phyloP scores from a whole-genome alignment of 2,797 vertebrate genomes.

The Huso huso region DNA sequence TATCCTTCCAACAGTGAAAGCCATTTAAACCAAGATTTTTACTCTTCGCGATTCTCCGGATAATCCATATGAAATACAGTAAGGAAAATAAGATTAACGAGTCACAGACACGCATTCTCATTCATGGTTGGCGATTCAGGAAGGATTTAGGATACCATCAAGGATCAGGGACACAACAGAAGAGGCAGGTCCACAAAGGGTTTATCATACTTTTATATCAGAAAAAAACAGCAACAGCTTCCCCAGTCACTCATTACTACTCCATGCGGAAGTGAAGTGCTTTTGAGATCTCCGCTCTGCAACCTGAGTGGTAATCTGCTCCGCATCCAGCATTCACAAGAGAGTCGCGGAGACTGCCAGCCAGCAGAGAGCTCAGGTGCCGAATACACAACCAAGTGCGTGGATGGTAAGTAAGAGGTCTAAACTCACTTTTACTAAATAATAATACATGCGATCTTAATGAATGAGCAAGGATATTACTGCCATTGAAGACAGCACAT shows the following conservation, averaged over 20 bases:
- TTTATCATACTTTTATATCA: not conserved
- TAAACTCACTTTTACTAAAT: too few relatives aligned
- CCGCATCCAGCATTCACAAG: too few relatives aligned
- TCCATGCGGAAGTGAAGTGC: conserved; percentile 11
- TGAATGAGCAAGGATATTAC: too few relatives aligned
- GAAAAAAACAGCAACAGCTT: not conserved
- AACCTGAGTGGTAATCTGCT: conserved; percentile 7
- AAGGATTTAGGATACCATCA: not conserved
- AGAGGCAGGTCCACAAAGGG: not conserved
- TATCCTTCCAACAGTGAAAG: not conserved
- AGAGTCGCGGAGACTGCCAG: too few relatives aligned
- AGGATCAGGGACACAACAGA: not conserved
- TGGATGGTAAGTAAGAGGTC: too few relatives aligned
- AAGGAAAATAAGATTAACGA: too few relatives aligned
- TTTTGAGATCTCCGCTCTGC: not conserved
- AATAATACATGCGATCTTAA: too few relatives aligned
- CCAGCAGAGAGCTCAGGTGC: too few relatives aligned
- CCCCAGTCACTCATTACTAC: not conserved
- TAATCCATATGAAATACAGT: not conserved
- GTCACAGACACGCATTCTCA: not conserved
- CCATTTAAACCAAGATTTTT: not conserved
- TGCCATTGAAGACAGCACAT: too few relatives aligned
- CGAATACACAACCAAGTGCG: too few relatives aligned
- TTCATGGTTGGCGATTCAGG: not conserved
- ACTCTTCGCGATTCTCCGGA: not conserved